Evolutionary conservation across 1,140 invertebrate genomes (phyloP).

Genomic region (Drosophila paulistorum): DNA sequence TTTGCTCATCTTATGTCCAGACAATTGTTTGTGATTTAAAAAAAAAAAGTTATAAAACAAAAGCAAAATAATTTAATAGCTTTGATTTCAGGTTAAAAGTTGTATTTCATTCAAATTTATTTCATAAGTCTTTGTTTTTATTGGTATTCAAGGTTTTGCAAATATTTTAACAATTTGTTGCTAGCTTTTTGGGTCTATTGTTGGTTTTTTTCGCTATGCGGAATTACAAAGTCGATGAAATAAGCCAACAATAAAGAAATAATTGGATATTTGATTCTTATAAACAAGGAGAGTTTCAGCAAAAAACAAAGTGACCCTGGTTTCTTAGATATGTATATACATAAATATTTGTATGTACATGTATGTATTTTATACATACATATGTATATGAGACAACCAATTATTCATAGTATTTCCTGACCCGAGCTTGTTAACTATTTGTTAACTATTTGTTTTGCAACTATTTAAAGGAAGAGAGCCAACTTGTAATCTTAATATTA

Average conservation of each 20-base stretch:
- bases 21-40: conserved; percentile 56
- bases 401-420: too few species aligned
- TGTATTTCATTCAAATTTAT: conserved; percentile 32
- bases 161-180: conserved; percentile 34
- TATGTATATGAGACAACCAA: too few species aligned
- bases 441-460: too few species aligned
- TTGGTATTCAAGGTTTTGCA: conserved; percentile 47
- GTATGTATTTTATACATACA: too few species aligned
- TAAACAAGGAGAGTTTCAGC: conserved; percentile 59
- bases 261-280: conserved; percentile 43
- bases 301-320: conserved; percentile 55
- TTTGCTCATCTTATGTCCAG: conserved; percentile 39
- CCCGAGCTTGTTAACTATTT: too few species aligned
- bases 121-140: conserved; percentile 51
- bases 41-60: conserved; percentile 18
- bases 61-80: conserved; percentile 11
- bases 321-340: conserved; percentile 27
- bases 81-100: background rate
- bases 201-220: conserved; percentile 42
- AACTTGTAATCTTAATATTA: background rate
- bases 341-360: background rate
- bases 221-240: conserved; percentile 30
- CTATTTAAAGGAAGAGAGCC: background rate
- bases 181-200: conserved; percentile 5
- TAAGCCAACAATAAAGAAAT: conserved; percentile 25